A percentile compares a stretch with the other conserved stretches of the same genome.
Conservation (phyloP, 2,797 vertebrate species). For the Enteromius fasciolatus region DNA sequence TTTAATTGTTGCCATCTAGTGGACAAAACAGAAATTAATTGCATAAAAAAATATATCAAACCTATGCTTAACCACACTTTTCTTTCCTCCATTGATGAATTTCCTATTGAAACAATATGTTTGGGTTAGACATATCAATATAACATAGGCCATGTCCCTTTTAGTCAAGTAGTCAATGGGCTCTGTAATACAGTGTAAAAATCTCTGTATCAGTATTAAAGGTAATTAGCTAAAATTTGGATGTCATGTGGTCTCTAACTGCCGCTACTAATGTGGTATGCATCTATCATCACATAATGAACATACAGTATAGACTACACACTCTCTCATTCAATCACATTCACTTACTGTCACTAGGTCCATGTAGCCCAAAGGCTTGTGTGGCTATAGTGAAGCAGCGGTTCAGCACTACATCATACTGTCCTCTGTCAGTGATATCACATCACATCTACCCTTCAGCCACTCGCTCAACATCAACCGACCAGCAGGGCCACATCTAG, state of each 20-base stretch:
- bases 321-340: conserved; percentile 41
- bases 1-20: conserved; percentile 59
- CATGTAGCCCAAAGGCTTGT: conserved; percentile 18
- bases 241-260: background rate
- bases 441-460: conserved; percentile 1
- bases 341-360: conserved; percentile 8
- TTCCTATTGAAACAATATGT: background rate
- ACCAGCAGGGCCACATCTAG: conserved; percentile 16
- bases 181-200: background rate
- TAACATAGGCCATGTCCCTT: background rate
- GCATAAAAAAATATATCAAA: background rate
- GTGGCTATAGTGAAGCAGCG: background rate
- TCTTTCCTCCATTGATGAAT: background rate
- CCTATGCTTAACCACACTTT: background rate
- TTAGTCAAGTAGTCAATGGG: background rate
- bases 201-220: background rate
- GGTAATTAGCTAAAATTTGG: background rate
- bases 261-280: background rate
- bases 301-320: background rate
- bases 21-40: conserved; percentile 36
- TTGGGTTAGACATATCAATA: background rate
- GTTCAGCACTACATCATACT: background rate
- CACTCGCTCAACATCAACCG: background rate
- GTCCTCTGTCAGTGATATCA: conserved; percentile 18
- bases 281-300: background rate